Conservation (phyloP, 1,140 invertebrate genomes). For the Brachionus plicatilis region DNA sequence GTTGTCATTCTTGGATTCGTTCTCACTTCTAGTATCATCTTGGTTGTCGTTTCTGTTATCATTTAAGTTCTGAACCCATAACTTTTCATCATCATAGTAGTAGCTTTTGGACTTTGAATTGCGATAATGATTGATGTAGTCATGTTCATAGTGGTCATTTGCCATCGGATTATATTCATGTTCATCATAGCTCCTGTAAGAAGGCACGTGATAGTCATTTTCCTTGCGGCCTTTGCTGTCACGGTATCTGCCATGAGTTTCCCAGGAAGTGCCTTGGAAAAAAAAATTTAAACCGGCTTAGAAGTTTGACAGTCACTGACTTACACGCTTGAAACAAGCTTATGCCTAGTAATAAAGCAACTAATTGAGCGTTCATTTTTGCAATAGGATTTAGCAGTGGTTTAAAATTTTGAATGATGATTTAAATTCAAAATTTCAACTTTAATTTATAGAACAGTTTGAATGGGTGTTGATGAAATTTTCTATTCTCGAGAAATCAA, state of each 20-base stretch:
- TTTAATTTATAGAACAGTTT: not conserved
- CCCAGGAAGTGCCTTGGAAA: not conserved
- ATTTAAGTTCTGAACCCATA: conserved; percentile 13
- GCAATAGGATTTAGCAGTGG: not conserved
- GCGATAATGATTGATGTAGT: not conserved
- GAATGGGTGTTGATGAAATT: not conserved
- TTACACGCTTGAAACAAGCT: not conserved
- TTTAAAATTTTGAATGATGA: not conserved
- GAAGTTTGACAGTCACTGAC: not conserved
- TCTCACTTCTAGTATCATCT: not conserved
- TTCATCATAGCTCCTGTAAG: not conserved
- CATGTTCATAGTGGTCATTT: not conserved
- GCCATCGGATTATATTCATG: not conserved
- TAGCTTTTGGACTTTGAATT: not conserved
- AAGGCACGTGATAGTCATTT: not conserved
- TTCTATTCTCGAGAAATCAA: not conserved
- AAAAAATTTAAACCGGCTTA: not conserved
- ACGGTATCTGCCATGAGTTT: not conserved
- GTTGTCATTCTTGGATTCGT: conserved; percentile 21
- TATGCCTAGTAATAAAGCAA: not conserved
- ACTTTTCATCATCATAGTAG: not conserved
- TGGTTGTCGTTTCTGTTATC: not conserved
- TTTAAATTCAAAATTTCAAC: not conserved
- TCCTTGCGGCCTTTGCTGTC: not conserved
- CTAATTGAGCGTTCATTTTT: conserved; percentile 18